Percentiles rank a stretch among this genome's conserved stretches.
These are phyloP conservation scores for Diloba caeruleocephala DNA, from an alignment of 2,888 invertebrate genomes.

Conservation along the genomic window DNA sequence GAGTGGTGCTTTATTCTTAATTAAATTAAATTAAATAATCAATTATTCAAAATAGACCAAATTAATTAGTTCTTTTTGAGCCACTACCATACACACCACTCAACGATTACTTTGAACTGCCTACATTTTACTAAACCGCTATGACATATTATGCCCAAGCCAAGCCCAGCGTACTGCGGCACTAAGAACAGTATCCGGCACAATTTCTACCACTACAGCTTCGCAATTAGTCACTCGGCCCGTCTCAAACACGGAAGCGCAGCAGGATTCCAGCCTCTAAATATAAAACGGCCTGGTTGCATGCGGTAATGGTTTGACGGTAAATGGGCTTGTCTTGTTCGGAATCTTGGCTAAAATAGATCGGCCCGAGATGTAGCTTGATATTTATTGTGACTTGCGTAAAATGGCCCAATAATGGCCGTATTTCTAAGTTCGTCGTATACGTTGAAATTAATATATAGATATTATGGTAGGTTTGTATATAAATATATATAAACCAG, in stretches of 20 bases:
- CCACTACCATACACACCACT: slow-evolving; percentile 12
- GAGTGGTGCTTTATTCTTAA: too few species aligned
- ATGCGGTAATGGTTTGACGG: slow-evolving; percentile 41
- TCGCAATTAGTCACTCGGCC: slow-evolving; percentile 63
- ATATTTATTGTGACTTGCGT: too few species aligned
- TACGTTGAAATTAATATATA: too few species aligned
- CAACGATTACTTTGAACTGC: slow-evolving; percentile 15
- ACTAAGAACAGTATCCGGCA: slow-evolving; percentile 66
- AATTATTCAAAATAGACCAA: too few species aligned
- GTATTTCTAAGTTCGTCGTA: too few species aligned
- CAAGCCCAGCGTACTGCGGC: slow-evolving; percentile 32
- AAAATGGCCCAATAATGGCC: too few species aligned
- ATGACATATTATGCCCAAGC: slow-evolving; percentile 32
- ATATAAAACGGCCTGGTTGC: slow-evolving; percentile 55
- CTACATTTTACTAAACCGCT: slow-evolving; percentile 25
- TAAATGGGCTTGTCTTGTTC: slow-evolving; percentile 45
- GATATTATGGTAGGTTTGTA: too few species aligned
- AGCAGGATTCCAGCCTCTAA: slow-evolving; percentile 52
- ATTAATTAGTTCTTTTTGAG: too few species aligned
- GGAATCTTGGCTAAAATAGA: slow-evolving; percentile 42
- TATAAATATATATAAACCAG: too few species aligned
- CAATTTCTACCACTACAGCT: slow-evolving; percentile 54
- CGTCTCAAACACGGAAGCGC: slow-evolving; percentile 52
- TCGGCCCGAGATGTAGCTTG: slow-evolving; percentile 9
- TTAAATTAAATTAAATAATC: too few species aligned